Base-by-base conservation (phyloP, 2,888 invertebrate genomes). In the Archips crataeganus region DNA sequence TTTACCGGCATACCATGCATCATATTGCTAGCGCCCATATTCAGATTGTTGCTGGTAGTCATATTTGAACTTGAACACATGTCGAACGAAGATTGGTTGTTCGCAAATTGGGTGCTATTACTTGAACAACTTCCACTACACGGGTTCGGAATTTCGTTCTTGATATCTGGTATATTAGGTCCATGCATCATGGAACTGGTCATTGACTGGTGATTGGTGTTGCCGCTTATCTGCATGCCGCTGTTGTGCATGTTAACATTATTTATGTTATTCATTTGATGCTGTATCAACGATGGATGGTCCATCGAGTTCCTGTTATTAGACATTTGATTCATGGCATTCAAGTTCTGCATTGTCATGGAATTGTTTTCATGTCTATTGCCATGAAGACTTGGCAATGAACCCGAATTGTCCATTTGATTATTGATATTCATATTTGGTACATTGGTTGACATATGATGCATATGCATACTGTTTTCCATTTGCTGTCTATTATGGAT, bases 81-180 rank as follows among this genome's bases (percentile, higher is more conserved):
- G 74, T 94, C 94, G 84, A 93, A 93, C 5, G 90, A 81, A 72
- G 85, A 85, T 78, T 90, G 92, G 77, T 85, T 92, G 75, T 84
- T 91, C 8, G 90, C 69, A 80, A 91, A 94, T 76, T 92, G 93
- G 11, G 88, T 73, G 68, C 80, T 87, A 74, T 87, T 92, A 72
- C 89, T 93, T 23, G 93, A 85, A 76, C 94, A 94, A 79, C 90
- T 93, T 6, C 93, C 94, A 77, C 92, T 87, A 76, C 94, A 94
- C 5, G 93, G 89, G 79, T 87, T 92, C 82, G 92, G 91, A 51
- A 94, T 92, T 79, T 94, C 94, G 80, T 90, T 94, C 84, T 94
- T 94, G 39, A 94, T 94, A 75, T 94, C 94, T 6, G 94, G 91
- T 77, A 94, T 94, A 77, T 91, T 94, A 5, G 91, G 90, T 74